Conservation (phyloP, 2,797 vertebrate genomes). For the Rhynchonycteris naso region DNA sequence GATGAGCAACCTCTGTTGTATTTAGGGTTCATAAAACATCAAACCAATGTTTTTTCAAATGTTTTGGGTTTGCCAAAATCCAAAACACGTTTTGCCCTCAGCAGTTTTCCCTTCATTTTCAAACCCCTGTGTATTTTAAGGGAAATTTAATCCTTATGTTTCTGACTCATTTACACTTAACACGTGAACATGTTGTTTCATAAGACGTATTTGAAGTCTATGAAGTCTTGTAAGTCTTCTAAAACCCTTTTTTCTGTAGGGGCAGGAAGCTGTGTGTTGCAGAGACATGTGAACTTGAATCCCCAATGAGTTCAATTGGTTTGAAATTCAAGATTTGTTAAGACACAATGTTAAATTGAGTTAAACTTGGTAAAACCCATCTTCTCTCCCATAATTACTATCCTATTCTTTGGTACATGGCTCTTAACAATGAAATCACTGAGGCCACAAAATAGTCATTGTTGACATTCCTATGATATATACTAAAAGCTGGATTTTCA, state of each 20-base stretch:
- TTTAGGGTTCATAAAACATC: constrained; percentile 78
- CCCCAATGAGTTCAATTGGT: constrained; percentile 36
- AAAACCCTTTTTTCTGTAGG: constrained; percentile 55
- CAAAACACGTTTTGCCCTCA: constrained; percentile 80
- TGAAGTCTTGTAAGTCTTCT: constrained; percentile 69
- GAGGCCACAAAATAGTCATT: constrained; percentile 11
- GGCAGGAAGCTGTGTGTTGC: constrained; percentile 63
- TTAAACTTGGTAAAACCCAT: constrained; percentile 57
- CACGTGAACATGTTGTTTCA: constrained; percentile 78
- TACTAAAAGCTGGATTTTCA: neutral
- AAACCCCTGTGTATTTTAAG: constrained; percentile 79
- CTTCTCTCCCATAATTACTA: constrained; percentile 8
- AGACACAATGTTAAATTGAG: constrained; percentile 61
- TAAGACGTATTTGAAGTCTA: constrained; percentile 80
- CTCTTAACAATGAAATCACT: constrained; percentile 60
- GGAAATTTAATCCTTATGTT: constrained; percentile 82
- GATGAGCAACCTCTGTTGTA: constrained; percentile 69
- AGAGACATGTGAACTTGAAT: constrained; percentile 60
- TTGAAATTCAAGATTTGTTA: constrained; percentile 63
- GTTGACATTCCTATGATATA: constrained; percentile 23
- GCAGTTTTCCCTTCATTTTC: constrained; percentile 80
- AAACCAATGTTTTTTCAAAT: constrained; percentile 72
- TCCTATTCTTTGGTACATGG: neutral
- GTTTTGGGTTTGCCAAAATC: constrained; percentile 80
- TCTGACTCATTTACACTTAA: constrained; percentile 82